These are phyloP conservation scores for Patiria miniata DNA, from an alignment of 35 echinoderm and acorn worm genomes.

Conservation along the genomic window DNA sequence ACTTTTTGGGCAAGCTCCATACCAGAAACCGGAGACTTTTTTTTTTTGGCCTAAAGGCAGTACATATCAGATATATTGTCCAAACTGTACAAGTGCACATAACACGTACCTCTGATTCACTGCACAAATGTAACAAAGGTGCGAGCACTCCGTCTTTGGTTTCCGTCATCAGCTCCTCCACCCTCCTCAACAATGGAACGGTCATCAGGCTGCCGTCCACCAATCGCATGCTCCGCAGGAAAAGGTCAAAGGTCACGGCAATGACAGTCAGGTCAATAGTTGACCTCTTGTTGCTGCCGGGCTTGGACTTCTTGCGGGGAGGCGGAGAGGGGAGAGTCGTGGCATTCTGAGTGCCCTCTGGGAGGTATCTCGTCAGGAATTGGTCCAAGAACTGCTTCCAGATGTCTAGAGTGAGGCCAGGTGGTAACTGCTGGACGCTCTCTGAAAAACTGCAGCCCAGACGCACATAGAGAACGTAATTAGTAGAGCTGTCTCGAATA, in stretches of 20 bases:
- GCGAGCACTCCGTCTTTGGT: not conserved
- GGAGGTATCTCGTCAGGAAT: not conserved
- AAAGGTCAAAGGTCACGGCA: not conserved
- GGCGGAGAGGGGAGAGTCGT: not conserved
- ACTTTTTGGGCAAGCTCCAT: too few species aligned
- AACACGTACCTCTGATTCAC: not conserved
- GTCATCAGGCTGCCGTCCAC: conserved; percentile 4
- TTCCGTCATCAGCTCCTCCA: not conserved
- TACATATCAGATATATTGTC: too few species aligned
- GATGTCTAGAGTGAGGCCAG: not conserved
- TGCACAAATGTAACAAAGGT: not conserved
- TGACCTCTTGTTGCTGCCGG: not conserved
- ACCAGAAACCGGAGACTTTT: too few species aligned
- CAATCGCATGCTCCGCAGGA: conserved; percentile 13
- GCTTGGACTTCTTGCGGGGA: not conserved
- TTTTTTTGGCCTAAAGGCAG: too few species aligned
- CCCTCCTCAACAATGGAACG: not conserved
- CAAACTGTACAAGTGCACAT: not conserved
- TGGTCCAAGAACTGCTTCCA: not conserved
- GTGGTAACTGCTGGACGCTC: not conserved
- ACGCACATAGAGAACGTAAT: not conserved
- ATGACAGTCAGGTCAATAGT: not conserved
- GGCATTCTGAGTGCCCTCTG: not conserved
- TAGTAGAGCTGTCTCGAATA: too few species aligned
- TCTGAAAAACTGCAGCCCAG: not conserved